A percentile compares a stretch with the other conserved stretches of the same genome.
These are phyloP conservation scores for Ranitomeya variabilis DNA, from an alignment of 2,113 vertebrate genomes.

Conservation along the genomic window DNA sequence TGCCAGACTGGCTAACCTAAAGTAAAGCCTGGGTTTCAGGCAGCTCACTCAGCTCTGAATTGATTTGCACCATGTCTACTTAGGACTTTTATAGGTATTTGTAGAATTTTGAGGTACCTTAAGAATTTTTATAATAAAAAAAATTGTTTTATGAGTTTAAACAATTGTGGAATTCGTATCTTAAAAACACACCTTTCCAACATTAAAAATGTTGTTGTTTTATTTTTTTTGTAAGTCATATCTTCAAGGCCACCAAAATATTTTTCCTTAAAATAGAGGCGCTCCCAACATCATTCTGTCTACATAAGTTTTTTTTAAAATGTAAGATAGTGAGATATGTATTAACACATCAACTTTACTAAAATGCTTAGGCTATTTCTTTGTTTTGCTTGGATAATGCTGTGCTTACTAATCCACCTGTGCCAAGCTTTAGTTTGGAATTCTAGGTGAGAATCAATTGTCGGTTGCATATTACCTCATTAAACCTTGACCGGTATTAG, in stretches of 20 bases:
- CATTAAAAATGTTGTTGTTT: background rate
- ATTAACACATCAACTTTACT: slow-evolving; percentile 70
- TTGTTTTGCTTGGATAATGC: background rate
- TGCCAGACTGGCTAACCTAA: too few relatives aligned
- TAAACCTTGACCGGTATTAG: slow-evolving; percentile 6
- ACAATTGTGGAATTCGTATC: too few relatives aligned
- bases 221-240: background rate
- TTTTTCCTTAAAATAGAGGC: background rate
- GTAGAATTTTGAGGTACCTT: background rate
- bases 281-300: slow-evolving; percentile 44
- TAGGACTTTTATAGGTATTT: background rate
- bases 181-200: background rate
- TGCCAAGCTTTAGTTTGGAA: slow-evolving; percentile 80
- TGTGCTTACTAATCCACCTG: slow-evolving; percentile 57
- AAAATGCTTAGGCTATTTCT: slow-evolving; percentile 60
- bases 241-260: background rate
- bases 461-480: slow-evolving; percentile 36
- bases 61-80: too few relatives aligned
- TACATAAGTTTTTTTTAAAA: slow-evolving; percentile 65
- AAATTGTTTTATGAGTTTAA: too few relatives aligned
- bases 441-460: slow-evolving; percentile 79
- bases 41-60: too few relatives aligned
- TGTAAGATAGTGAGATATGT: slow-evolving; percentile 68
- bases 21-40: too few relatives aligned
- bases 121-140: background rate